Evolutionary conservation across 2,113 vertebrate species (phyloP).

Genomic region (Gavia stellata): DNA sequence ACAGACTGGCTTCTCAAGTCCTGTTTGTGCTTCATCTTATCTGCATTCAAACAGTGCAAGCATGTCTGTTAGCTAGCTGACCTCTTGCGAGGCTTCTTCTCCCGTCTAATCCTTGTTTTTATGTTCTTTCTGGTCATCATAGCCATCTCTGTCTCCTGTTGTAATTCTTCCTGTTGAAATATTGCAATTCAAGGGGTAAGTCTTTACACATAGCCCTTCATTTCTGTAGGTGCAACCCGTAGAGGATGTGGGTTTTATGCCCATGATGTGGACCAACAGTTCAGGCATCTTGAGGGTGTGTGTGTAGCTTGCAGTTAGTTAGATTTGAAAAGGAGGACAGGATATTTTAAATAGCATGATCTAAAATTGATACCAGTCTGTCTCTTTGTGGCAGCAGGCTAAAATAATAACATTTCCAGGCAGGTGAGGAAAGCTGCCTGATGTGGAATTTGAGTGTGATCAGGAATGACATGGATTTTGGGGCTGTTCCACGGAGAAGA

Average conservation of each 20-base stretch:
- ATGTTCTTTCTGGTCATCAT: neutral
- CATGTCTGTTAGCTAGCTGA: neutral
- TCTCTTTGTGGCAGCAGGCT: neutral
- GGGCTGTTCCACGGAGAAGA: neutral
- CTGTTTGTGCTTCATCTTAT: neutral
- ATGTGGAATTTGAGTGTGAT: neutral
- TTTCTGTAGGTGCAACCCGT: neutral
- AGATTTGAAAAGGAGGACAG: neutral
- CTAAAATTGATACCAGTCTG: neutral
- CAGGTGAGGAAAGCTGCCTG: constrained; percentile 38
- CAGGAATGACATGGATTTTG: neutral
- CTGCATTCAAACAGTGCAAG: neutral
- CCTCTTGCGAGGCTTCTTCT: neutral
- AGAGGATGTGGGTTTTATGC: neutral
- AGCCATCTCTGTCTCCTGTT: neutral
- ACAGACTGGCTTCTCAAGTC: neutral
- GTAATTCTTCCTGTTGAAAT: neutral
- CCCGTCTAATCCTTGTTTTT: neutral
- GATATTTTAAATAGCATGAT: neutral
- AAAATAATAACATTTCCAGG: neutral
- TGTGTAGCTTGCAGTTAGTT: neutral
- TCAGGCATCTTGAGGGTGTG: neutral
- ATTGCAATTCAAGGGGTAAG: neutral
- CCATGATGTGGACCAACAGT: neutral
- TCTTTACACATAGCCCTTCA: neutral